These are phyloP conservation scores for Corydoras sp. DNA, from an alignment of 2,113 vertebrate genomes.

Conservation along the genomic window DNA sequence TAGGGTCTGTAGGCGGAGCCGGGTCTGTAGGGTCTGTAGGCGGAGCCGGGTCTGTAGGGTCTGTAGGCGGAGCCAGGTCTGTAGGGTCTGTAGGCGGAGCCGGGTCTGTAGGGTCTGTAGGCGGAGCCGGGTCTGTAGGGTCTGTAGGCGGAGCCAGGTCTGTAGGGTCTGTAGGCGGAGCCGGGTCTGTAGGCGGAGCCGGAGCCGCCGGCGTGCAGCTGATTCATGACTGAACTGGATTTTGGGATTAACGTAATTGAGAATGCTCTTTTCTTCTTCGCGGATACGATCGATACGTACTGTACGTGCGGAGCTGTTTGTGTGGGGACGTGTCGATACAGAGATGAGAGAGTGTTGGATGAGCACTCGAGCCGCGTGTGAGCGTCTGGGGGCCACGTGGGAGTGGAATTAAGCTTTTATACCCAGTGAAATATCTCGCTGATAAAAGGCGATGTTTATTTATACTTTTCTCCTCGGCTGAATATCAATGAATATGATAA, in stretches of 20 bases:
- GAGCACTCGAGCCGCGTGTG: conserved; percentile 12
- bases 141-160: too few relatives aligned
- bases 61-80: too few relatives aligned
- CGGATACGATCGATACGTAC: not conserved
- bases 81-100: too few relatives aligned
- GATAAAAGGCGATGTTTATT: conserved; percentile 34
- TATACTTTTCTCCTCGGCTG: conserved; percentile 18
- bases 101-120: too few relatives aligned
- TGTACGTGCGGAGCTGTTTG: not conserved
- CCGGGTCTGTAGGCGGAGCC: too few relatives aligned
- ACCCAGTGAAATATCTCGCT: conserved; percentile 27
- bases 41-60: too few relatives aligned
- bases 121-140: too few relatives aligned
- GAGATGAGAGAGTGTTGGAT: conserved; percentile 5
- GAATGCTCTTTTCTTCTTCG: not conserved
- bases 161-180: too few relatives aligned
- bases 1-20: too few relatives aligned
- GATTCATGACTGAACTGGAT: conserved; percentile 9
- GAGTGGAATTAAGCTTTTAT: conserved; percentile 8
- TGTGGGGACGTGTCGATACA: not conserved
- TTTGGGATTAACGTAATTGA: not conserved
- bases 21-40: too few relatives aligned
- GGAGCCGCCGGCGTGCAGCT: not conserved
- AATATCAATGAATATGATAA: conserved; percentile 38
- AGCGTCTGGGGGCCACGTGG: not conserved